These are phyloP conservation scores for Microtus richardsoni DNA, from an alignment of 2,113 vertebrate genomes.

Conservation along the genomic window DNA sequence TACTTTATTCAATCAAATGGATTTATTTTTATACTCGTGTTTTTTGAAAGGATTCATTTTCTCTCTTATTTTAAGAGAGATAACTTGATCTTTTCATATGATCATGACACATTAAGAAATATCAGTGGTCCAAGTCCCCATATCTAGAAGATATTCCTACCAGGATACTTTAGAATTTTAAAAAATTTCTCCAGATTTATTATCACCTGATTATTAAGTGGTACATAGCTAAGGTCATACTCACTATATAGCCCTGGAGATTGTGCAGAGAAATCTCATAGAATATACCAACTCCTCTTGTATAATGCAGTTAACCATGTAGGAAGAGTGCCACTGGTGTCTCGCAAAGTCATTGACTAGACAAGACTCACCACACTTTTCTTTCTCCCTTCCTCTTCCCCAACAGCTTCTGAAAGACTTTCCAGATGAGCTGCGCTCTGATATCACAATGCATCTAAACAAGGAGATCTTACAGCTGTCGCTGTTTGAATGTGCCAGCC, in stretches of 20 bases:
- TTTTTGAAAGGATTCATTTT: not conserved
- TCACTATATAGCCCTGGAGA: not conserved
- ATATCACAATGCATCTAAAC: constrained; percentile 99
- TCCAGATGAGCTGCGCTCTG: constrained; percentile 97
- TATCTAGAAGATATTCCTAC: constrained; percentile 2
- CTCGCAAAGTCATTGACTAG: not conserved
- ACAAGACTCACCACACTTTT: not conserved
- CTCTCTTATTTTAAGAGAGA: not conserved
- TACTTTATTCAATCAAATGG: not conserved
- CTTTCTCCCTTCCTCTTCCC: constrained; percentile 40
- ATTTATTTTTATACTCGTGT: not conserved
- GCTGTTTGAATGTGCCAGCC: constrained; percentile 95
- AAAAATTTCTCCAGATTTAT: not conserved
- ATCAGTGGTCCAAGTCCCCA: not conserved
- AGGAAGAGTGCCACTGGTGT: not conserved
- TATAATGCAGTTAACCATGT: not conserved
- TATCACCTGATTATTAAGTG: not conserved
- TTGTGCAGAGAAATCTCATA: not conserved
- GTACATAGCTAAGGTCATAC: not conserved
- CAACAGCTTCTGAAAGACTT: constrained; percentile 97
- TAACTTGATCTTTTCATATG: not conserved
- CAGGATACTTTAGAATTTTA: not conserved
- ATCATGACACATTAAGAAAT: not conserved
- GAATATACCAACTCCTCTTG: not conserved
- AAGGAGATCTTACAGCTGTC: constrained; percentile 99